A percentile compares a stretch with the other conserved stretches of the same genome.
These are phyloP conservation scores for Aegithalos caudatus DNA, from an alignment of 2,113 vertebrate genomes.

Conservation along the genomic window DNA sequence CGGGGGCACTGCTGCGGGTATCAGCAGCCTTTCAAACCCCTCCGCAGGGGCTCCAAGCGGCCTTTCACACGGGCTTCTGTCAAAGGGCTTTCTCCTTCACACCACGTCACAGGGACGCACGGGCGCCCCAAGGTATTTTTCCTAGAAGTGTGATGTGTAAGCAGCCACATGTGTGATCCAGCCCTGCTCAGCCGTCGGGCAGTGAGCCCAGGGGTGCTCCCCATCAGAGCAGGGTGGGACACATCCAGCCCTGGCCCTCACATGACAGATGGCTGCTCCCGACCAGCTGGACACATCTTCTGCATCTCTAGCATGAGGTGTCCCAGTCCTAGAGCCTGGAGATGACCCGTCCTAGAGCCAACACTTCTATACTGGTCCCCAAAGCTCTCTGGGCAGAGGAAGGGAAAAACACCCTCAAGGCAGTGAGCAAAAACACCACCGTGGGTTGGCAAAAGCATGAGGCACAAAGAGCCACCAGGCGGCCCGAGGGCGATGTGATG, in stretches of 20 bases:
- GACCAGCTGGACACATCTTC: neutral
- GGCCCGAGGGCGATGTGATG: rapidly evolving
- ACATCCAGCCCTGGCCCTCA: rapidly evolving
- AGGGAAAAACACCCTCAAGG: neutral
- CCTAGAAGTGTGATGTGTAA: rapidly evolving
- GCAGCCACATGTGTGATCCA: neutral
- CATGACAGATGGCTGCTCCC: rapidly evolving
- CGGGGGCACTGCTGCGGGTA: rapidly evolving
- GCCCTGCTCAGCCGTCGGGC: neutral
- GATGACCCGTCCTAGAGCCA: neutral
- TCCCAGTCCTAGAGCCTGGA: neutral
- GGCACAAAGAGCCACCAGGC: neutral
- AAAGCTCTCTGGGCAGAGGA: neutral
- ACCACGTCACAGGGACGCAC: rapidly evolving
- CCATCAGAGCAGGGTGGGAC: too few relatives aligned
- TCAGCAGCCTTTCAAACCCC: neutral
- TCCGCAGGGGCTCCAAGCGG: rapidly evolving
- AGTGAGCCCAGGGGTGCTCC: rapidly evolving
- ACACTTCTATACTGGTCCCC: rapidly evolving
- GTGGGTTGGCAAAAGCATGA: neutral
- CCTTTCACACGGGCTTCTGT: neutral
- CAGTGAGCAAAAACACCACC: rapidly evolving
- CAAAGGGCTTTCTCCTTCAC: neutral
- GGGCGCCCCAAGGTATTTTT: neutral
- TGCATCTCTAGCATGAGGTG: neutral